Percentiles rank a stretch among this genome's conserved stretches.
Evolutionary conservation across 2,888 invertebrate genomes (phyloP).

Genomic region (Micropterix aruncella): DNA sequence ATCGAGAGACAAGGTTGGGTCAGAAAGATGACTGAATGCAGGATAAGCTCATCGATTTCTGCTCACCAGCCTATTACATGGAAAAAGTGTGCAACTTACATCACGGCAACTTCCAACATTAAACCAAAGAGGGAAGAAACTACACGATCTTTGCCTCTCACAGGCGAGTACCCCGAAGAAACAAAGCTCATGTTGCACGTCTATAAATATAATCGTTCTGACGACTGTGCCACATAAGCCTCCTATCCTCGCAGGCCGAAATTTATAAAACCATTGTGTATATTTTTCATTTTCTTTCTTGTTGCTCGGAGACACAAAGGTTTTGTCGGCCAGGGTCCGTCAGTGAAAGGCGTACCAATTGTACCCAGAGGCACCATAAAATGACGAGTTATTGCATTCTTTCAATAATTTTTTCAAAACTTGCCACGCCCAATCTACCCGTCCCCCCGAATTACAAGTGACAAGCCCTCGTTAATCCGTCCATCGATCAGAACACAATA

Average conservation of each 20-base stretch:
- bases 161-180: not conserved
- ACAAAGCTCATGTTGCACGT: not conserved
- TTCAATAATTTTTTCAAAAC: slow-evolving; percentile 8
- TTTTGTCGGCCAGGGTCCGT: slow-evolving; percentile 33
- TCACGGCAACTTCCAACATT: not conserved
- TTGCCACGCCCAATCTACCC: slow-evolving; percentile 17
- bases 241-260: not conserved
- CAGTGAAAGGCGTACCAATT: slow-evolving; percentile 36
- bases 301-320: not conserved
- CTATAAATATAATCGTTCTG: not conserved
- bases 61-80: no score
- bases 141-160: not conserved
- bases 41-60: no score
- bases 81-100: no score
- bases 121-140: no score
- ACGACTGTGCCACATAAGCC: not conserved
- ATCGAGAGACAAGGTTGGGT: no score
- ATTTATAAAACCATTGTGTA: not conserved
- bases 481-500: slow-evolving; percentile 43
- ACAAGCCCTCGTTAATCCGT: slow-evolving; percentile 33
- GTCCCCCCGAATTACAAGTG: slow-evolving; percentile 33
- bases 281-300: not conserved
- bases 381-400: slow-evolving; percentile 46
- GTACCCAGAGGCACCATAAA: slow-evolving; percentile 33
- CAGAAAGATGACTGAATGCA: no score